A percentile compares a stretch with the other conserved stretches of the same genome.
These are phyloP conservation scores for Clostera curtula DNA, from an alignment of 2,888 invertebrate species.

Conservation along the genomic window DNA sequence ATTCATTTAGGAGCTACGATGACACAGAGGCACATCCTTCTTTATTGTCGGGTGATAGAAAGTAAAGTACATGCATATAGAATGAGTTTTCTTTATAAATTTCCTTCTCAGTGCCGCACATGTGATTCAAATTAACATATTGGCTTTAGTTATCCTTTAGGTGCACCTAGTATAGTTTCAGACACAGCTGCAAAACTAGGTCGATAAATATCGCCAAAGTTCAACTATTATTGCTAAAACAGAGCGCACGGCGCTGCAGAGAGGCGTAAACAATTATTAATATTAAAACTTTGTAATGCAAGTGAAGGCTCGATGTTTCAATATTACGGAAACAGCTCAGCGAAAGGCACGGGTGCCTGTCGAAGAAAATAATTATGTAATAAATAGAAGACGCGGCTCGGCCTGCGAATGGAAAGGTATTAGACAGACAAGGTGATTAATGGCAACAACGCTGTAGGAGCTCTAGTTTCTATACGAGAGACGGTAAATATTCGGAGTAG, in stretches of 20 bases:
- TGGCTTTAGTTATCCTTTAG: too few species aligned
- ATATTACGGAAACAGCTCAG: constrained; percentile 42
- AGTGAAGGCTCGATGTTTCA: constrained; percentile 29
- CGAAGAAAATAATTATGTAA: constrained; percentile 69
- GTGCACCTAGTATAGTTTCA: too few species aligned
- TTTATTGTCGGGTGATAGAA: too few species aligned
- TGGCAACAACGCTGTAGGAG: constrained; percentile 46
- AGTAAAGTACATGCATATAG: too few species aligned
- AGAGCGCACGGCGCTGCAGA: constrained; percentile 53
- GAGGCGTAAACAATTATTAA: constrained; percentile 63
- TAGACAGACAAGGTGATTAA: constrained; percentile 70
- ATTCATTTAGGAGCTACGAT: too few species aligned
- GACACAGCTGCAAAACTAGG: constrained; percentile 35
- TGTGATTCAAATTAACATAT: too few species aligned
- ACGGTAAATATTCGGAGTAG: constrained; percentile 15
- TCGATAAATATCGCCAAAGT: constrained; percentile 54
- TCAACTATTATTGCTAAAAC: constrained; percentile 38
- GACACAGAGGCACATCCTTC: too few species aligned
- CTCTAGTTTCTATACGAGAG: constrained; percentile 36
- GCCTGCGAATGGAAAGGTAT: constrained; percentile 66
- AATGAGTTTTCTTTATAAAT: too few species aligned
- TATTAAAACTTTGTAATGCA: constrained; percentile 64
- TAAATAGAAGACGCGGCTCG: constrained; percentile 58
- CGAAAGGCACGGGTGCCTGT: constrained; percentile 46
- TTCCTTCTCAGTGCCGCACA: too few species aligned